Evolutionary conservation across 2,888 invertebrate species (phyloP).

Genomic region (Yponomeuta evonymella): DNA sequence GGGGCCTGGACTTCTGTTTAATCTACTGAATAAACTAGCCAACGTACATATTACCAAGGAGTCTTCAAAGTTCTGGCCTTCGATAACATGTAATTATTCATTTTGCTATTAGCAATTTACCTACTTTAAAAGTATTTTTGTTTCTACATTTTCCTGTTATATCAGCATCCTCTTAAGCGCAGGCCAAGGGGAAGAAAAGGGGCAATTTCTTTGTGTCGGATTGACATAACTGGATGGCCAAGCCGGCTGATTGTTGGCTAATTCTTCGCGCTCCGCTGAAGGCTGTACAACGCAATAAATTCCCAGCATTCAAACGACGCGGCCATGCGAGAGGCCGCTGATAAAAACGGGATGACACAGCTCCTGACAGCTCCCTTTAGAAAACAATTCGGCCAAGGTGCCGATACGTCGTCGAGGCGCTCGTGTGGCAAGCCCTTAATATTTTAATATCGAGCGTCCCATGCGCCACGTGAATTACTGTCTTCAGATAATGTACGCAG

Average conservation of each 20-base stretch:
- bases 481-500: background rate
- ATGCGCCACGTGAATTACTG: background rate
- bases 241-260: constrained; percentile 54
- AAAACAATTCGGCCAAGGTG: constrained; percentile 46
- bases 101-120: background rate
- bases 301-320: constrained; percentile 63
- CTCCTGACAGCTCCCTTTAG: constrained; percentile 54
- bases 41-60: background rate
- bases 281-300: constrained; percentile 71
- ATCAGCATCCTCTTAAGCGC: background rate
- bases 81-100: no score
- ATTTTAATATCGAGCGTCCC: background rate
- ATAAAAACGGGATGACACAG: constrained; percentile 68
- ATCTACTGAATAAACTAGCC: background rate
- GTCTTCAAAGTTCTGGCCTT: no score
- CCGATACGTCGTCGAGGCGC: constrained; percentile 3
- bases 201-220: constrained; percentile 1
- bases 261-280: constrained; percentile 60
- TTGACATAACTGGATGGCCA: background rate
- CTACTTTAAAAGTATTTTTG: background rate
- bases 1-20: background rate
- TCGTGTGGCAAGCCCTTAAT: background rate
- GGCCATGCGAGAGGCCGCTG: constrained; percentile 59
- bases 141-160: background rate
- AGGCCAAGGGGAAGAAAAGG: background rate